Evolutionary conservation across 1,140 invertebrate genomes (phyloP).

Genomic region (Magallana angulata): DNA sequence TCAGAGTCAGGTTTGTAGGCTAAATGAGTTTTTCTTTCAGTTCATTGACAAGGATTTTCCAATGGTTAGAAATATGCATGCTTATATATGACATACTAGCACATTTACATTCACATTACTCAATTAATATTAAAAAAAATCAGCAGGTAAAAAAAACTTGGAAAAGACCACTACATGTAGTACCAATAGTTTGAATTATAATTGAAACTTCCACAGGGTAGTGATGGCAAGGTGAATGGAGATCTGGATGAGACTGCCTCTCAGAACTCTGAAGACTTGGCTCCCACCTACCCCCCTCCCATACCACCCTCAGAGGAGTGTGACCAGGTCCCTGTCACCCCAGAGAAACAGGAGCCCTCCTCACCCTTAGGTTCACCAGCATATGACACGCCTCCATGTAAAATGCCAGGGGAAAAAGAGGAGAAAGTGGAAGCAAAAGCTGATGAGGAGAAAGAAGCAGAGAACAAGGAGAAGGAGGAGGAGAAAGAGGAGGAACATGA

Average conservation of each 20-base stretch:
- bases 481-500: slow-evolving; percentile 52
- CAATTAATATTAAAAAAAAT: no score
- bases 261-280: slow-evolving; percentile 22
- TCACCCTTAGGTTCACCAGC: slow-evolving; percentile 21
- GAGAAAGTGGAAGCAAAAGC: background rate
- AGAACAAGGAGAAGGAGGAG: slow-evolving; percentile 10
- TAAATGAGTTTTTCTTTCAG: no score
- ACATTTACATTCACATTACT: no score
- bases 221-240: slow-evolving; percentile 55
- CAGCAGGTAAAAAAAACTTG: no score
- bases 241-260: slow-evolving; percentile 34
- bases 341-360: background rate
- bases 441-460: background rate
- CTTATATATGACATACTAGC: no score
- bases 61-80: no score
- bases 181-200: no score
- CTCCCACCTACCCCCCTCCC: slow-evolving; percentile 53
- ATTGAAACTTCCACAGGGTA: background rate
- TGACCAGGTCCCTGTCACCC: background rate
- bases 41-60: no score
- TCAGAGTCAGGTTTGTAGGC: no score
- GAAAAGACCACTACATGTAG: no score
- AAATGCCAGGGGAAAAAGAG: background rate
- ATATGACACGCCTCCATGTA: slow-evolving; percentile 2
- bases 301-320: slow-evolving; percentile 42